Conservation (phyloP, 2,888 invertebrate genomes). For the Phyto melanocephala region DNA sequence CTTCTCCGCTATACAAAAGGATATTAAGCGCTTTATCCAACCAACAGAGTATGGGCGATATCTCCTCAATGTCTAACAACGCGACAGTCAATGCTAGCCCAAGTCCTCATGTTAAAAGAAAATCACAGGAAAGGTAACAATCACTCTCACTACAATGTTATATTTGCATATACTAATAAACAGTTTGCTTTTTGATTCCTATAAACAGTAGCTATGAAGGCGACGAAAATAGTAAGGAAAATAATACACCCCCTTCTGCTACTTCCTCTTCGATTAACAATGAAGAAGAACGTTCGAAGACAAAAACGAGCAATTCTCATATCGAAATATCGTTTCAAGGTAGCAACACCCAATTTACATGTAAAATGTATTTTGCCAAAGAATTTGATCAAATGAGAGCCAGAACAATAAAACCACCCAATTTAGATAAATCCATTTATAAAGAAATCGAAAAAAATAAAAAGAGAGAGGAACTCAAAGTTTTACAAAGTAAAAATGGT, state of each 20-base stretch:
- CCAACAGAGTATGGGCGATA: constrained; percentile 32
- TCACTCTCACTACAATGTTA: neutral
- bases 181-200: neutral
- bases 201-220: constrained; percentile 63
- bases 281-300: constrained; percentile 70
- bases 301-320: constrained; percentile 74
- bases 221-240: constrained; percentile 69
- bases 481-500: constrained; percentile 73
- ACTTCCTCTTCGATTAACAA: constrained; percentile 35
- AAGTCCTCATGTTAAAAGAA: constrained; percentile 76
- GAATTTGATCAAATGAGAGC: constrained; percentile 91
- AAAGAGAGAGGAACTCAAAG: constrained; percentile 75
- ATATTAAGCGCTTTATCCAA: constrained; percentile 79
- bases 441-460: constrained; percentile 74
- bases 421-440: constrained; percentile 72
- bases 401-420: constrained; percentile 73
- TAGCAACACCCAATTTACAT: constrained; percentile 88
- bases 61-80: constrained; percentile 48
- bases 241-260: constrained; percentile 23
- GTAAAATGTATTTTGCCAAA: constrained; percentile 93
- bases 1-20: constrained; percentile 85
- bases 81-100: constrained; percentile 60
- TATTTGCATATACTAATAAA: neutral
- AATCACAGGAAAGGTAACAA: constrained; percentile 73
- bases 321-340: constrained; percentile 83